Evolutionary conservation across 2,797 vertebrate species (phyloP).

Genomic region (Echiichthys vipera): DNA sequence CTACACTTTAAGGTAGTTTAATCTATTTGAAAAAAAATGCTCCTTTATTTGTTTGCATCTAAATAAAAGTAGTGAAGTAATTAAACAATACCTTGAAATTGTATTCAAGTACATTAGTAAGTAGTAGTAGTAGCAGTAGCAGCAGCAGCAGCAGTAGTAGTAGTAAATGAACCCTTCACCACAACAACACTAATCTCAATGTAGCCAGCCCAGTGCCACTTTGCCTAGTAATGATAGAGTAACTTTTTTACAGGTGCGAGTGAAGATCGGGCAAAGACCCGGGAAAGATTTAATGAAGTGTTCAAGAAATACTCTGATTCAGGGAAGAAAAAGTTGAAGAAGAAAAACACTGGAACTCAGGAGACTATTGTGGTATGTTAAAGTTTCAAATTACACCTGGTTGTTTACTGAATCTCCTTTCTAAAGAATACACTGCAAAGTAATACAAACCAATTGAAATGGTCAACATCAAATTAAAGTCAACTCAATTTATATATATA

Average conservation of each 20-base stretch:
- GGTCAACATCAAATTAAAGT: too few relatives aligned
- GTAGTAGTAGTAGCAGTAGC: background rate
- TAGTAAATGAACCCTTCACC: background rate
- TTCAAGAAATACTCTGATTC: slow-evolving; percentile 86
- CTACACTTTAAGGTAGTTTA: background rate
- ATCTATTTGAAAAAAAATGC: background rate
- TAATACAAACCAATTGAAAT: background rate
- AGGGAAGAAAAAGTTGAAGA: slow-evolving; percentile 86
- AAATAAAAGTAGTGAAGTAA: background rate
- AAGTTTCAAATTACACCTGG: background rate
- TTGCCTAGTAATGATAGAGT: background rate
- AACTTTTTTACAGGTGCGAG: slow-evolving; percentile 85
- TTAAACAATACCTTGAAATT: background rate
- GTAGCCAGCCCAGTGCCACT: background rate
- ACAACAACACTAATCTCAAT: background rate
- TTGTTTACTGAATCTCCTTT: background rate
- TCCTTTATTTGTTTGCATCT: background rate
- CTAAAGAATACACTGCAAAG: background rate
- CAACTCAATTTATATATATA: background rate
- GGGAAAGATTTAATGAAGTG: slow-evolving; percentile 91
- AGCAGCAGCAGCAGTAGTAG: background rate
- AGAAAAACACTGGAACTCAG: slow-evolving; percentile 77
- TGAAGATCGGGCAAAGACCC: slow-evolving; percentile 92
- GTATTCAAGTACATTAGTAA: background rate
- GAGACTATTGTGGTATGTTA: slow-evolving; percentile 88